Base-by-base conservation (phyloP, 1,140 invertebrate genomes). In the Magallana ariakensis region DNA sequence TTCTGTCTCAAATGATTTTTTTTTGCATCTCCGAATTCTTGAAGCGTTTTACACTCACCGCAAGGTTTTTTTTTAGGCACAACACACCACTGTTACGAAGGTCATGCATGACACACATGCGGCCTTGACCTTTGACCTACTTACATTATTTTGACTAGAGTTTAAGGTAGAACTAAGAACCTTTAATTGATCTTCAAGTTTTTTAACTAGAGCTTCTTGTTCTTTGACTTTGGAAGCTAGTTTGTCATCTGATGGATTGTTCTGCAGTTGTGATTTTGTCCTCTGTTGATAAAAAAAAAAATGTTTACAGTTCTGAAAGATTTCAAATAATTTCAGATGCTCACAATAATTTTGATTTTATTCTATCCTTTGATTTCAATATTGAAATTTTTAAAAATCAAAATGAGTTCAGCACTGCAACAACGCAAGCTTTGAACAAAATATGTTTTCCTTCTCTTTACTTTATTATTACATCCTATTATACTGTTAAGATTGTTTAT, bases 201-300 rank as follows among this genome's bases (percentile, higher is more conserved):
- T 89, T 62, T 91, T 90, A 11, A 92, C 88, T 9, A 90, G 92
- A 54, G 88, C 88, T 57, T 91, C 89, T 75, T 91, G 91, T 46
- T 93, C 92, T 70, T 88, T 80, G 26, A 93, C 84, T 22, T 75
- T 75, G 7, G 66, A 82, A 22, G 86, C 84, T 46, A 90, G 89
- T 16, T 90, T 75, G 58, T 90, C 91, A n/a, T 92, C 92, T 85
- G 90, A 83, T 5, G 91, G 91, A 70, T 90, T 91, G n/a, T 87
- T 89, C n/a, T 89, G 83, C 75, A 90, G 90, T 57, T 87, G 70
- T 62, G 89, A 89, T 70, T 90, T 90, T 84, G 87, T 70, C 90
- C 88, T 89, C 90, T 92, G 86, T n/a, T 83, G 33, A 87, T 53
- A 80, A 82, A 86, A 89, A 88, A 81, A 82, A 86, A 55, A 58